Base-by-base conservation (phyloP, 2,113 vertebrate species). In the Pollachius pollachius region DNA sequence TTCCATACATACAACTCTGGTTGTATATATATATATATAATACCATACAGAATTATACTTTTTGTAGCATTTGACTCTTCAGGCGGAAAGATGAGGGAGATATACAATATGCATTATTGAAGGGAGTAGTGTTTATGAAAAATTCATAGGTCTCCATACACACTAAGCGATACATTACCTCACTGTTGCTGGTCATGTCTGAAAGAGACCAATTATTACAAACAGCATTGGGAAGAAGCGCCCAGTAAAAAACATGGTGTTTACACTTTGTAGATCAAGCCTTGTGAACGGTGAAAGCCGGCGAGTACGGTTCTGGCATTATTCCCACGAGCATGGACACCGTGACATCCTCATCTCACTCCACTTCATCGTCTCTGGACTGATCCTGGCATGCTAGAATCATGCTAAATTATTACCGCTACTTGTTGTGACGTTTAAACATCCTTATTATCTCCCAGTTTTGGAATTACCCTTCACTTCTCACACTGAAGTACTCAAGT, bases 261-360 rank as follows among this genome's bases (percentile, higher is more conserved):
- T 78, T 54, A 62, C 64, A 25, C 81, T 74, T 95, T 94, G 90
- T 92, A 93, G 93, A 93, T 93, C 91, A 90, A 88, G 89, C 81
- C 74, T 89, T 90, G 86, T 92, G 93, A 88, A 92, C 93, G 89
- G 85, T 90, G 92, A 91, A 85, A 85, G 89, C 92, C 89, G 95
- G 93, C 92, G 90, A 94, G 92, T 94, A 93, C 92, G 70, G 80
- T 87, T 67, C 30, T 34, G 8, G 34, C 58, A 15, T 8, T 17
- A 15, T 5, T 2, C 34, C 63, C 16, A 70, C 70, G 63, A 63
- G 69, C 62, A 64, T 41, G 65, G 64, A 48, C 74, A 78, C 74
- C 65, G 48, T 64, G 57, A 27, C 71, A 77, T 80, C 48, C 18
- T 18, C 23, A 6, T 65, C 74, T 67, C 25, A 60, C 18, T 68